These are phyloP conservation scores for Acanthornis magna DNA, from an alignment of 2,797 vertebrate species.

Conservation along the genomic window DNA sequence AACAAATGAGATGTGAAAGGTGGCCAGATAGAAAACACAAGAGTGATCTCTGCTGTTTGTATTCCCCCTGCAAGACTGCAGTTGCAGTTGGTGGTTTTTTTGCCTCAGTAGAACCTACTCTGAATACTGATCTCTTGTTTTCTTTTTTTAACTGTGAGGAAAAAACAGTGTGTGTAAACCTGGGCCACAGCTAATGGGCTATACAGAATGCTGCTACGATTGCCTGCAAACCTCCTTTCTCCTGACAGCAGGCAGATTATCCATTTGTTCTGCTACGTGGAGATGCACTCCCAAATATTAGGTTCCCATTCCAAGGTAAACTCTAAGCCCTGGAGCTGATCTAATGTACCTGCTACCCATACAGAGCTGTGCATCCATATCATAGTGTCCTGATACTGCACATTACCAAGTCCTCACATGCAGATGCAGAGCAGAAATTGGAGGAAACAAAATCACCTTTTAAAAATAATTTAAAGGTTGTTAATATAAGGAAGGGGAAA, in stretches of 20 bases:
- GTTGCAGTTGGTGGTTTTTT: neutral
- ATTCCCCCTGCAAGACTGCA: neutral
- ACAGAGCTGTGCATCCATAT: neutral
- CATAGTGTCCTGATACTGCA: neutral
- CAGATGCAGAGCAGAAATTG: neutral
- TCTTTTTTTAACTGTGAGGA: neutral
- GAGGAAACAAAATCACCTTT: neutral
- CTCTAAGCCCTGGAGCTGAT: neutral
- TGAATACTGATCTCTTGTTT: neutral
- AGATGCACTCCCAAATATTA: neutral
- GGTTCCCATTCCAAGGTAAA: neutral
- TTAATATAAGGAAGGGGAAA: neutral
- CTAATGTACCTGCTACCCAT: neutral
- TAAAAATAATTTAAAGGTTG: neutral
- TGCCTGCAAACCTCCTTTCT: neutral
- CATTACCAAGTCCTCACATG: accelerated
- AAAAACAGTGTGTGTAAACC: neutral
- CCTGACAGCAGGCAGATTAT: neutral
- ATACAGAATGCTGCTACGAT: neutral
- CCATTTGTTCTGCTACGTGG: neutral
- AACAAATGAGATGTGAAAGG: conserved; percentile 12
- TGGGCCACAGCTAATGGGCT: neutral
- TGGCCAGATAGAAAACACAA: neutral
- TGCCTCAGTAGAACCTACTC: neutral
- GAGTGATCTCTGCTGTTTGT: neutral